Base-by-base conservation (phyloP, 2,797 vertebrate species). In the Amniataba percoides region DNA sequence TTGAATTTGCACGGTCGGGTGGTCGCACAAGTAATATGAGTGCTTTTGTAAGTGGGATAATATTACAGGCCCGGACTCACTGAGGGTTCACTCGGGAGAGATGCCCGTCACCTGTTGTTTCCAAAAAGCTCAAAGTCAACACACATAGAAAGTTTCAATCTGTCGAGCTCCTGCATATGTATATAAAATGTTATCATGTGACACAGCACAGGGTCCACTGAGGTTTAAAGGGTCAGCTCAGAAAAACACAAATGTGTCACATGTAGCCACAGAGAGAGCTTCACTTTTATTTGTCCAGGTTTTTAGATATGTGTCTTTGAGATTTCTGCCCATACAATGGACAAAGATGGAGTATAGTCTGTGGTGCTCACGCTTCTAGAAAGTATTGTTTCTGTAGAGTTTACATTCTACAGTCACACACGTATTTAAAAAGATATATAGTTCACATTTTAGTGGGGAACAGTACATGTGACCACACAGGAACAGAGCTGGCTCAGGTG, bases 1-100 rank as follows among this genome's bases (percentile, higher is more conserved):
- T 91, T 91, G 79, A 81, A 92, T 91, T 87, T 87, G 51, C 87
- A 87, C n/a, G 86, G 64, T 82, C 31, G 72, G 78, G 58, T 83
- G 82, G 87, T 65, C 46, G 45, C 80, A 80, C 84, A 55, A 72
- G 77, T 86, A 79, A 88, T 87, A 86, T 69, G 78, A 87, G 84
- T 64, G 80, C 84, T 75, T 81, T 77, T 82, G 81, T 86, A 56
- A 88, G 82, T 68, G n/a, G 69, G 71, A 55, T 53, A 66, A 85
- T 84, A 75, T 87, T 82, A 71, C 80, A 74, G 84, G 67, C 56
- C 69, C n/a, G 65, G 63, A 55, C 66, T 73, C 53, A 21, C 45
- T 43, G 64, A 77, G 31, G 59, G 70, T 59, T 75, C 51, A 68
- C 56, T 59, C 64, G 8, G 49, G 23, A 43, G 71, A 60, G 70